Evolutionary conservation across 2,113 vertebrate genomes (phyloP).

Genomic region (Eudorcas thomsonii): DNA sequence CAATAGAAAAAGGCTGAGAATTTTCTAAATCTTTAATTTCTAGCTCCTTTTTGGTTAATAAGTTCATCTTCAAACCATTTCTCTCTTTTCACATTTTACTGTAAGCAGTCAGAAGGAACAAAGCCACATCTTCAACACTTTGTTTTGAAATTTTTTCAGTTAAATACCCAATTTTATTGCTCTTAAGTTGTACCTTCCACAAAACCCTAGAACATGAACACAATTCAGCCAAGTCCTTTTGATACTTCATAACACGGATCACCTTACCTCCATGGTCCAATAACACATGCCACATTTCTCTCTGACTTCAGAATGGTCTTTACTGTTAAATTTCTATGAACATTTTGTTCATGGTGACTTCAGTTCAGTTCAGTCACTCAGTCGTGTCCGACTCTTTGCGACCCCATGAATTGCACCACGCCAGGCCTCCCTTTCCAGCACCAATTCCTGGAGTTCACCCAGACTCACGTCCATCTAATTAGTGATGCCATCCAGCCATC

Average conservation of each 20-base stretch:
- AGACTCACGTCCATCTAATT: no score
- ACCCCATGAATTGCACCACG: no score
- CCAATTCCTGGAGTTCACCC: no score
- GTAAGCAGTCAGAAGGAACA: background rate
- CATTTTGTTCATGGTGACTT: background rate
- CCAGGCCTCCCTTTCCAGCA: no score
- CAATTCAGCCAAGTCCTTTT: background rate
- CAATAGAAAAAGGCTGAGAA: background rate
- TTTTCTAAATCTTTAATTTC: background rate
- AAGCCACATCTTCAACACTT: background rate
- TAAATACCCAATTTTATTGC: background rate
- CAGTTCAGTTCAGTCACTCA: no score
- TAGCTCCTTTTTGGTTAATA: background rate
- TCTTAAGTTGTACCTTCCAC: background rate
- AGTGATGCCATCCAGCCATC: no score
- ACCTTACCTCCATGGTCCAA: background rate
- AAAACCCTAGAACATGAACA: background rate
- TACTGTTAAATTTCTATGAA: background rate
- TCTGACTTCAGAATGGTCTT: background rate
- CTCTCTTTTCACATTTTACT: background rate
- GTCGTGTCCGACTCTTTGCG: rapidly evolving
- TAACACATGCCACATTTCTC: background rate
- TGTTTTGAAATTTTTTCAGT: background rate
- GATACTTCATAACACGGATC: background rate
- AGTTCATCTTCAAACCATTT: background rate